phyloP scores from a whole-genome alignment of 1,140 invertebrate genomes.

The Drosophila ogumai region DNA sequence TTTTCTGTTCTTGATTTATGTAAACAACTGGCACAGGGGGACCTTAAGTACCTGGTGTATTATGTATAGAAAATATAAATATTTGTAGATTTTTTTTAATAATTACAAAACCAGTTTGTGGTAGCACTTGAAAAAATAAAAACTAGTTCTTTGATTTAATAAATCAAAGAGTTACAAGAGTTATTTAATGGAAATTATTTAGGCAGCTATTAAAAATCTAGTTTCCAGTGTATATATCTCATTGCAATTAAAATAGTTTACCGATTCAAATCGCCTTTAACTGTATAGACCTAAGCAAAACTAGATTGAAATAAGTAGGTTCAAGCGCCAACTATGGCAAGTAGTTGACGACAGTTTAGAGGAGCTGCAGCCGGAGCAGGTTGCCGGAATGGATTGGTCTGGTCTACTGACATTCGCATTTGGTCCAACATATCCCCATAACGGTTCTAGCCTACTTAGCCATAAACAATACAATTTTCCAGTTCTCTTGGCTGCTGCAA shows the following conservation, averaged over 20 bases:
- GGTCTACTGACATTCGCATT: conserved; percentile 38
- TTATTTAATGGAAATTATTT: neutral
- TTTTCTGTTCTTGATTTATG: conserved; percentile 9
- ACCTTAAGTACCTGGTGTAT: neutral
- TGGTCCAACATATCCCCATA: conserved; percentile 12
- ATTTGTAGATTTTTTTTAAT: neutral
- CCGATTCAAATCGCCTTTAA: conserved; percentile 11
- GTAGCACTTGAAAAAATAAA: neutral
- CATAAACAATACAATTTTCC: conserved; percentile 32
- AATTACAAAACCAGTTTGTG: neutral
- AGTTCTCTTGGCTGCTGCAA: conserved; percentile 10
- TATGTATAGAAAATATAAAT: neutral
- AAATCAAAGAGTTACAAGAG: neutral
- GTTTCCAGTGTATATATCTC: conserved; percentile 5
- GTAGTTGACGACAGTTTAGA: conserved; percentile 14
- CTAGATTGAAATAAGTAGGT: conserved; percentile 41
- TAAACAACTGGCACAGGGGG: neutral
- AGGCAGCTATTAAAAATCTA: neutral
- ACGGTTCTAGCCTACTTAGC: conserved; percentile 41
- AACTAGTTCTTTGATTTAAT: too few relatives aligned
- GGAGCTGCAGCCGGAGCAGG: conserved; percentile 2
- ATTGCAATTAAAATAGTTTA: conserved; percentile 29
- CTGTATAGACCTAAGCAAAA: conserved; percentile 26
- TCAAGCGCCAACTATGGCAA: conserved; percentile 24
- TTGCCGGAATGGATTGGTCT: conserved; percentile 20